Evolutionary conservation across 2,797 vertebrate species (phyloP), one percentile per base, ranked within the genome.

Genomic region (Pangasius macronema): DNA sequence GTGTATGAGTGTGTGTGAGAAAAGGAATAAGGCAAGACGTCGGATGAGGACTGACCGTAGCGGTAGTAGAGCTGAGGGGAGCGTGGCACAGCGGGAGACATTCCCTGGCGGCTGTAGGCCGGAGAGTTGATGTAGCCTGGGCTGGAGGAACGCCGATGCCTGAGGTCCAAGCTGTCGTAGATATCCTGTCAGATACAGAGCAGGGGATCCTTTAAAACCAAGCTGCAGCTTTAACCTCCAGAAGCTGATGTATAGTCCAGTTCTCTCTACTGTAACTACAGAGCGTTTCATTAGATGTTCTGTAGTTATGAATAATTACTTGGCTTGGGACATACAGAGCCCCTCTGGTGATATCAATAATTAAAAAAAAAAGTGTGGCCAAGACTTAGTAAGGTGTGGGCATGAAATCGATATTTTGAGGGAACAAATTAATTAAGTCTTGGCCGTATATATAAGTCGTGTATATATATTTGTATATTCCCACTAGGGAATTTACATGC

Each of bases 121-220:
- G 97, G 98, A n/a, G 98, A 98, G 92, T 98, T 97, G 0, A 97
- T 97, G 95, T 97, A 98, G 75, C 97, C 96, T 0, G 98, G 98
- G 94, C 97, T 98, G 92, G 97, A 97, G 84, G 97, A 97, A 86
- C 97, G 93, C 87, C 97, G 95, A 83, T 97, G 97, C 86, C 97
- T 95, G 55, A 95, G 93, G 89, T 98, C 97, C 85, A 98, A 94
- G 86, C 96, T 96, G 87, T 98, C 97, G 22, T 97, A 96, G 82
- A 98, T 97, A 93, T 99, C 98, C 98, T 99, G 91, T 79, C 36
- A 88, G 11, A 85, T 24, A 81, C 22, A 5, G 36, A 39, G 13
- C 36, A 81, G 22, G 22, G 22, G 33, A 18, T 39, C 22, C 8
- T 27, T 59, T 42, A 6, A 57, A 39, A 1, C 16, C 55, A 0